Evolutionary conservation across 2,888 invertebrate species (phyloP), one percentile per base, ranked within the genome.

Genomic region (Erebia epiphron): DNA sequence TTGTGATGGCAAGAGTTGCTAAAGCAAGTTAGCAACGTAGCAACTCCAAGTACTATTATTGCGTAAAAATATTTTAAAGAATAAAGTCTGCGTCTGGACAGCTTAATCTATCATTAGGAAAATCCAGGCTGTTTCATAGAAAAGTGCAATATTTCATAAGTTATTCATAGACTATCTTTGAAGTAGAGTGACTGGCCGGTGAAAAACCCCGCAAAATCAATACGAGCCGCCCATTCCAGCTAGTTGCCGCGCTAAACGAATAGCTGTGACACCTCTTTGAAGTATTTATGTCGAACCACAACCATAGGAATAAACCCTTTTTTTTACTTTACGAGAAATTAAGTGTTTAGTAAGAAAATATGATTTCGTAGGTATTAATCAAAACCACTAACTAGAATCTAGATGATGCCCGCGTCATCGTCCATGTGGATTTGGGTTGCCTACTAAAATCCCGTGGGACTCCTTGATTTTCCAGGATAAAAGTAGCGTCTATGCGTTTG

Each of bases 231-330:
- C 10, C 10, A 7, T 49, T 41, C 52, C 52, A 64, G 64, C 11
- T 35, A 52, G 64, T 64, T 18, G 35, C 14, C 64, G 41, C 63
- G 50, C 10, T 64, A 52, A 64, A 13, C 64, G 52, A 64, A 64
- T 54, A 16, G 50, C 16, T 35, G 35, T 64, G 64, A 54, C 64
- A 16, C 8, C 41, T 54, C 41, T 35, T 10, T 64, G 64, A 64
- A 64, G 54, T 41, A 54, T 41, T 16, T 18, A 52, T 64, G 52
- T 35, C 13, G 35, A 21, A 35, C 64, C 52, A n/a, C 64, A 54
- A 64, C 64, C 16, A 18, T 7, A 13, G 16, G 64, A 35, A 35
- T 35, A 35, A 35, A 35, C 7, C 0, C 5, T 35, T 35, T 35
- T 35, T 35, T 35, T 35, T 35, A 7, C 35, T 35, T 35, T 35